Base-by-base conservation (phyloP, 2,113 vertebrate genomes). In the Holacanthus passer region DNA sequence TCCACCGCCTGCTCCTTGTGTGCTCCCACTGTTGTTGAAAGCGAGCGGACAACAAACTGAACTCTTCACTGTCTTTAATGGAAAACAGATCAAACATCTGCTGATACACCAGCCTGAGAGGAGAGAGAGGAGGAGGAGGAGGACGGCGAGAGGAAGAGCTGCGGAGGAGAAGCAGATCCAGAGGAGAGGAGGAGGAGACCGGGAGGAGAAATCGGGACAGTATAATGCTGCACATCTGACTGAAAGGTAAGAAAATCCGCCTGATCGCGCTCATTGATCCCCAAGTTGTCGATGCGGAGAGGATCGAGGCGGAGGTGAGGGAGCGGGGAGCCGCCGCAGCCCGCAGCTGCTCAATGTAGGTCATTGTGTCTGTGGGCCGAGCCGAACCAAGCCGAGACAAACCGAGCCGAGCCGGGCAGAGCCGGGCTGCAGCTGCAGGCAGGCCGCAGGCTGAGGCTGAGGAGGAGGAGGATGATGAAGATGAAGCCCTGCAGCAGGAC, bases 321-420 rank as follows among this genome's bases (percentile, higher is more conserved):
- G 74, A 10, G 72, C 71, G 62, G 5, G 35, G 5, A 56, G 69
- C 62, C 19, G 35, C 82, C 39, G 77, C 77, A 79, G 77, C 19
- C 27, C 24, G 60, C 62, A 32, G 77, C 85, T 17, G 66, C 53
- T 87, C 50, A 90, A 93, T 92, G 91, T 91, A 83, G 93, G 91
- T 91, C 91, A 92, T 91, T 91, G 89, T 93, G 90, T 93, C 85
- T 84, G 89, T 88, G 87, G 84, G 89, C 87, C 90, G 77, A 76
- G 35, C 82, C 88, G 81, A 83, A 74, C 83, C 78, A 7, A 60
- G 37, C 81, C 77, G 71, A 82, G 14, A 1, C 68, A 12, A 65
- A 55, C 79, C 71, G 85, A 83, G 37, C 74, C 55, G 79, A 82
- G 65, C 64, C 77, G 41, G 14, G 77, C 65, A 70, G 80, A 67